Percentiles rank a stretch among this genome's conserved stretches.
Conservation (phyloP, 35 echinoderm and acorn worm species). For the Ptychodera flava region DNA sequence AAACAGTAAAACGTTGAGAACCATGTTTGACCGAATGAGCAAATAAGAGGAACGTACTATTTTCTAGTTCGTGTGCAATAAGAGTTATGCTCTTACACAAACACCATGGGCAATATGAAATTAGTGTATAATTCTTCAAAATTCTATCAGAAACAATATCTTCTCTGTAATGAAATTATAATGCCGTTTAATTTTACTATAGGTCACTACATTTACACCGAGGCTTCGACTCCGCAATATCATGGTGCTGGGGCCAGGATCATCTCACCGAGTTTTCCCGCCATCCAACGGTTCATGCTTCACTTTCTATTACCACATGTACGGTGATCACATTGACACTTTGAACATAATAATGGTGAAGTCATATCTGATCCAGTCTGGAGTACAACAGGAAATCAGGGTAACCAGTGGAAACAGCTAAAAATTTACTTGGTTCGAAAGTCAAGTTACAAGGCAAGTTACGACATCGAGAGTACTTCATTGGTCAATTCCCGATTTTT, state of each 20-base stretch:
- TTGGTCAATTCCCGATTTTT: not conserved
- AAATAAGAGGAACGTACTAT: too few relatives aligned
- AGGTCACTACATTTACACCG: not conserved
- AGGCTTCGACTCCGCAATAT: not conserved
- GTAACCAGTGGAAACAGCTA: conserved; percentile 18
- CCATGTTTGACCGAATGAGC: too few relatives aligned
- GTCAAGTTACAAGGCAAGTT: not conserved
- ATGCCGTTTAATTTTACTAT: not conserved
- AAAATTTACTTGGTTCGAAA: not conserved
- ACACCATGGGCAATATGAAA: too few relatives aligned
- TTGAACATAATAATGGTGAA: conserved; percentile 12
- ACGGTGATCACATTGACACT: conserved; percentile 45
- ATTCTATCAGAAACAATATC: too few relatives aligned
- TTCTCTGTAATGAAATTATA: too few relatives aligned
- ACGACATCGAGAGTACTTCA: not conserved
- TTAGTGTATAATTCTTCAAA: too few relatives aligned
- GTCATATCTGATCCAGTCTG: not conserved
- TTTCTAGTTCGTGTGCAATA: too few relatives aligned
- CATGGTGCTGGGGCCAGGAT: not conserved
- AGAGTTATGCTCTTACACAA: too few relatives aligned
- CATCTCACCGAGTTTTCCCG: conserved; percentile 2
- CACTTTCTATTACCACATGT: conserved; percentile 91
- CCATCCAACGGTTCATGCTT: conserved; percentile 48
- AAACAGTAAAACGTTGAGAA: too few relatives aligned
- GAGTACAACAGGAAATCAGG: conserved; percentile 11